These are phyloP conservation scores for Rynchops niger DNA, from an alignment of 2,113 vertebrate genomes.

Conservation along the genomic window DNA sequence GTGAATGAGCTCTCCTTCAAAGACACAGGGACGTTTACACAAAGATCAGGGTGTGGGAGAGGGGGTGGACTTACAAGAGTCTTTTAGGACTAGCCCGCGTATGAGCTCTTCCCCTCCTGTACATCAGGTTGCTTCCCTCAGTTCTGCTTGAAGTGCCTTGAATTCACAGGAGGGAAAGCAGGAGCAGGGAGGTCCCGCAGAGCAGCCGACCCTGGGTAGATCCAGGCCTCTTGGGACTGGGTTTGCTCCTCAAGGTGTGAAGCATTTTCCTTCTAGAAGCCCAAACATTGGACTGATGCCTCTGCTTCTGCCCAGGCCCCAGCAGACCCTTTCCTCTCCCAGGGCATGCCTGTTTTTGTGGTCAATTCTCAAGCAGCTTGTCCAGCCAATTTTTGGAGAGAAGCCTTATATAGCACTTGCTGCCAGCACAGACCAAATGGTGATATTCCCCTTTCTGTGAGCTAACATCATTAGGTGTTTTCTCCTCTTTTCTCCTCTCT, in stretches of 20 bases:
- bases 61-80: neutral
- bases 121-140: neutral
- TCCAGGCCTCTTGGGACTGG: neutral
- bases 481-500: neutral
- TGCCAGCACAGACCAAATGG: neutral
- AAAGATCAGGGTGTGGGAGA: neutral
- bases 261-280: neutral
- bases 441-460: neutral
- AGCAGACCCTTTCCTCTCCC: neutral
- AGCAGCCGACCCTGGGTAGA: neutral
- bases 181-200: neutral
- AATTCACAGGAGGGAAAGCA: neutral
- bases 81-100: neutral
- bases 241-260: neutral
- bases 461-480: neutral
- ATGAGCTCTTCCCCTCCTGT: neutral
- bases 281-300: neutral
- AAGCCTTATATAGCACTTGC: neutral
- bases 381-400: neutral
- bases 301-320: neutral
- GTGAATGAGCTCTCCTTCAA: neutral
- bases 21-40: rapidly evolving
- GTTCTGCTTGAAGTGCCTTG: neutral
- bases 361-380: neutral
- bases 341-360: neutral